These are phyloP conservation scores for Hartigia nigra DNA, from an alignment of 2,888 invertebrate genomes.

Conservation along the genomic window DNA sequence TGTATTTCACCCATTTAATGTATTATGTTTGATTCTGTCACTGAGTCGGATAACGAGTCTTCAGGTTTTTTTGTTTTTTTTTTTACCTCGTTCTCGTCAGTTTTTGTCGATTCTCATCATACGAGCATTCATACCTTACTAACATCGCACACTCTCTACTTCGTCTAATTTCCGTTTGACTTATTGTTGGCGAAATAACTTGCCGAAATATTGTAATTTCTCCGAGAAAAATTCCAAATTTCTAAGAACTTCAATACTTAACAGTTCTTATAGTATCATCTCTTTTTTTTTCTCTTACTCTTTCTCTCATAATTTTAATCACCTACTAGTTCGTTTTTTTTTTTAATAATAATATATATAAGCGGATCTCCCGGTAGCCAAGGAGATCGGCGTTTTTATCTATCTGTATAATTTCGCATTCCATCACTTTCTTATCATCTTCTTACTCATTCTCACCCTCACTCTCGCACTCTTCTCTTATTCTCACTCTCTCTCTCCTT, in stretches of 20 bases:
- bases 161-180: background rate
- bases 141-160: background rate
- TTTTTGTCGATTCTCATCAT: background rate
- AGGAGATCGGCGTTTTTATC: conserved; percentile 58
- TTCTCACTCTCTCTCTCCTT: conserved; percentile 13
- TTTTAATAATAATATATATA: conserved; percentile 59
- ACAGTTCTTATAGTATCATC: conserved; percentile 45
- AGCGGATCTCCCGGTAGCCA: conserved; percentile 66
- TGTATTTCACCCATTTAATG: background rate
- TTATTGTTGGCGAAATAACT: conserved; percentile 36
- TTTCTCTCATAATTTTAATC: conserved; percentile 48
- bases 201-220: conserved; percentile 47
- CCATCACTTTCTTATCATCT: conserved; percentile 8
- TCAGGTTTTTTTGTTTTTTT: conserved; percentile 1
- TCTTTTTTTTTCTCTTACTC: conserved; percentile 47
- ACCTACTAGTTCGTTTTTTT: conserved; percentile 57
- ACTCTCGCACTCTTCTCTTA: conserved; percentile 1
- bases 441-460: conserved; percentile 4
- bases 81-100: background rate
- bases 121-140: background rate
- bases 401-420: conserved; percentile 62
- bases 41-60: background rate
- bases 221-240: conserved; percentile 38
- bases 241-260: conserved; percentile 36
- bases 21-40: background rate